Evolutionary conservation across 2,888 invertebrate species (phyloP).

Genomic region (Lithodes maja): DNA sequence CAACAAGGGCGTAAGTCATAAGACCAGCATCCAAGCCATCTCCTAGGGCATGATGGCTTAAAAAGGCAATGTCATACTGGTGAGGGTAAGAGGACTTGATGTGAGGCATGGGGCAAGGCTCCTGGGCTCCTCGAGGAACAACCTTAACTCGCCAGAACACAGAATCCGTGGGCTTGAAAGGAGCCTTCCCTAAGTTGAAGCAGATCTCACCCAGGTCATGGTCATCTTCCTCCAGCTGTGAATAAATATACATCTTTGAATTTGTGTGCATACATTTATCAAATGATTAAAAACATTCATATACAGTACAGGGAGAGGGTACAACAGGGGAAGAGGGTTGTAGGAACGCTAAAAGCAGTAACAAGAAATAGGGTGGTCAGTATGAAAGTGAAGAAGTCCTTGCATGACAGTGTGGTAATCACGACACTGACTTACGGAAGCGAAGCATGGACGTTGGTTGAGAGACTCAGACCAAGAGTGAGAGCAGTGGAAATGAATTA

Average conservation of each 20-base stretch:
- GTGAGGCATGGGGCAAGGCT: not conserved
- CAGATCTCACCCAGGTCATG: not conserved
- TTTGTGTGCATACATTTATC: no score
- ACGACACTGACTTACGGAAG: no score
- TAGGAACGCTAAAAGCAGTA: no score
- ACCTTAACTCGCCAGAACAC: not conserved
- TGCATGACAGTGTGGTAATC: no score
- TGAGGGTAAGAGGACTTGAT: not conserved
- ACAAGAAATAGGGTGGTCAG: no score
- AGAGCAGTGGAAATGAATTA: no score
- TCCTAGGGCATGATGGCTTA: not conserved
- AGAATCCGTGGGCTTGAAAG: not conserved
- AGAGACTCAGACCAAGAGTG: no score
- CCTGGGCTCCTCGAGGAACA: not conserved
- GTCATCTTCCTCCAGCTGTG: not conserved
- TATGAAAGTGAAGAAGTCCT: no score
- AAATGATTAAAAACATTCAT: no score
- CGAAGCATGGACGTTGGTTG: no score
- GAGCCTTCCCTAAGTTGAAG: not conserved
- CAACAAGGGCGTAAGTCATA: not conserved
- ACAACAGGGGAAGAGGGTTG: no score
- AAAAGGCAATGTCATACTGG: not conserved
- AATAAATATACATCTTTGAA: not conserved
- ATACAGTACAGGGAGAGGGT: no score
- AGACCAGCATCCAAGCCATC: slow-evolving; percentile 1